Conservation (phyloP, 2,888 invertebrate genomes). For the Drosophila glabriapex region DNA sequence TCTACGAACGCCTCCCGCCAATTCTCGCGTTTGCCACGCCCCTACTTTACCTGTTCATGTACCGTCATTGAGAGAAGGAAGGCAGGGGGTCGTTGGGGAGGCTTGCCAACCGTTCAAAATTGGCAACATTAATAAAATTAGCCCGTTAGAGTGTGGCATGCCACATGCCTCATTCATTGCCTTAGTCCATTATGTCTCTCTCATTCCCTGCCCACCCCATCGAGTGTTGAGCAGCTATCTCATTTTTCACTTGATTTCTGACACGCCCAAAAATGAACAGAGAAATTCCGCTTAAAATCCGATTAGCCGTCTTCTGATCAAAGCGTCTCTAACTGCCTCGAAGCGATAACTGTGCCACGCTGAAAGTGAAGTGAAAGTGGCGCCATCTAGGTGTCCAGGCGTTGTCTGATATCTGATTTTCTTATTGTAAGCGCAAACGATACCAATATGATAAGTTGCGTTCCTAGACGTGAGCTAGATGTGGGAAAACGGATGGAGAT, state of each 20-base stretch:
- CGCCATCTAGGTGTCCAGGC: slow-evolving; percentile 49
- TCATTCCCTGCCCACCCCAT: slow-evolving; percentile 14
- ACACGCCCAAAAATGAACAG: slow-evolving; percentile 11
- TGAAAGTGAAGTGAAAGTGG: slow-evolving; percentile 19
- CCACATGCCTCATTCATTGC: slow-evolving; percentile 23
- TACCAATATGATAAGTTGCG: slow-evolving; percentile 57
- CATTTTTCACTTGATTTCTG: slow-evolving; percentile 60
- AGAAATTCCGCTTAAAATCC: slow-evolving; percentile 64
- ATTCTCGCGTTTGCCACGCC: background rate
- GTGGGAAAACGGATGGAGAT: background rate
- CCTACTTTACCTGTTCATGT: slow-evolving; percentile 41
- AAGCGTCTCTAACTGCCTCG: slow-evolving; percentile 42
- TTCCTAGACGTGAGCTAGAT: slow-evolving; percentile 17
- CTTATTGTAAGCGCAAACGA: slow-evolving; percentile 35
- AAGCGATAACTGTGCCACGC: slow-evolving; percentile 13
- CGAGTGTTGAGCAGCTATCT: slow-evolving; percentile 31
- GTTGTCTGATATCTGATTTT: slow-evolving; percentile 27
- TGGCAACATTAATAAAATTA: slow-evolving; percentile 83
- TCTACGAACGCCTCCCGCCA: slow-evolving; percentile 2
- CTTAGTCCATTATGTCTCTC: background rate
- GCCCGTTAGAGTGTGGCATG: slow-evolving; percentile 48
- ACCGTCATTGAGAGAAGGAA: background rate
- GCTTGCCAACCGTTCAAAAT: slow-evolving; percentile 52
- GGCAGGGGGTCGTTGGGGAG: background rate
- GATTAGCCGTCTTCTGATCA: slow-evolving; percentile 67